Evolutionary conservation across 2,888 invertebrate genomes (phyloP).

Genomic region (Geotrupes spiniger): DNA sequence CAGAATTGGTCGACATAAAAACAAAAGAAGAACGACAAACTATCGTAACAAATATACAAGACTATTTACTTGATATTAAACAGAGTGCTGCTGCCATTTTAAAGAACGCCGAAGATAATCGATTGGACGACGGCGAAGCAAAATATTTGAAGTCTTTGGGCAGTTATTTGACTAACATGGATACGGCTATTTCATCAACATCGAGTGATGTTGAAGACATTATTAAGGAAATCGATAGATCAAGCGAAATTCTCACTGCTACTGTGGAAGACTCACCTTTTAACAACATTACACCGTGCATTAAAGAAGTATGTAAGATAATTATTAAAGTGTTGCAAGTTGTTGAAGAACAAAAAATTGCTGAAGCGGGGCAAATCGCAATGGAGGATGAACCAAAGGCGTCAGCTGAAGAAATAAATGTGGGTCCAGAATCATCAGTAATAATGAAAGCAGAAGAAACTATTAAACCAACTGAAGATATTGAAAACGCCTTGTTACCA

Average conservation of each 20-base stretch:
- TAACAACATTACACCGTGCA: constrained; percentile 23
- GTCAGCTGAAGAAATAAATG: background rate
- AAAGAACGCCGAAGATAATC: constrained; percentile 24
- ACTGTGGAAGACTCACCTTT: constrained; percentile 24
- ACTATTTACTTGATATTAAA: constrained; percentile 22
- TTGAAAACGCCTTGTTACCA: background rate
- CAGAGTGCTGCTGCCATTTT: constrained; percentile 24
- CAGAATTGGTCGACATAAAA: constrained; percentile 2
- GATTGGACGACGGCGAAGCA: constrained; percentile 24
- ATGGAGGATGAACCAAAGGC: constrained; percentile 9
- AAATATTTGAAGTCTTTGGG: constrained; percentile 26
- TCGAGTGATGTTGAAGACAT: constrained; percentile 14
- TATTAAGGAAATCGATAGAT: constrained; percentile 21
- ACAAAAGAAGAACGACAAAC: no score
- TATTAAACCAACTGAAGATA: background rate
- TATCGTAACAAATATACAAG: constrained; percentile 19
- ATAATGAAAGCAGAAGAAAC: background rate
- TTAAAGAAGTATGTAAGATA: constrained; percentile 27
- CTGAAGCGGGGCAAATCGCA: background rate
- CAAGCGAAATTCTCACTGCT: no score
- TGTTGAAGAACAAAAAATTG: constrained; percentile 13
- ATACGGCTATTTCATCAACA: constrained; percentile 16
- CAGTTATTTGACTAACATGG: constrained; percentile 19
- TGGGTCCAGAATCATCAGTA: background rate
- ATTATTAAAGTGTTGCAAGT: constrained; percentile 22